Conservation (phyloP, 2,113 vertebrate genomes). For the Leucoraja erinaceus region DNA sequence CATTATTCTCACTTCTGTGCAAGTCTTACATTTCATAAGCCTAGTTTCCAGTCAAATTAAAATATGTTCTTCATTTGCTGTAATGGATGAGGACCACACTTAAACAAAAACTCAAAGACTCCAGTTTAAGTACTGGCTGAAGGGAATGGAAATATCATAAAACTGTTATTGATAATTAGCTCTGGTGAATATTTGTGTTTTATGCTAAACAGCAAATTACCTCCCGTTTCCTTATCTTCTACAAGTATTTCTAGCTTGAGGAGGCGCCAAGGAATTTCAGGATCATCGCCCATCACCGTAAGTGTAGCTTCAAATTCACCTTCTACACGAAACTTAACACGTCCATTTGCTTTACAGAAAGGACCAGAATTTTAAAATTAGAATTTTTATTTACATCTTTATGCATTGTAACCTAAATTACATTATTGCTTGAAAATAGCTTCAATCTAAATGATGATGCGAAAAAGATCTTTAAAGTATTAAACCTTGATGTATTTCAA, state of each 20-base stretch:
- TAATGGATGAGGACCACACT: background rate
- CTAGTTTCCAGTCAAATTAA: background rate
- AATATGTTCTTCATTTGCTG: background rate
- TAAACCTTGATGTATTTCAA: background rate
- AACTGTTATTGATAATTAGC: background rate
- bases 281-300: constrained; percentile 98
- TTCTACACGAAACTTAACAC: constrained; percentile 94
- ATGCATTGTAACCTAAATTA: too few relatives aligned
- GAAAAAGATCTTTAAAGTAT: background rate
- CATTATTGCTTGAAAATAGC: background rate
- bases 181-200: background rate
- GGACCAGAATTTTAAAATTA: background rate
- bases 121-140: background rate
- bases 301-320: constrained; percentile 96
- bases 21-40: too few relatives aligned
- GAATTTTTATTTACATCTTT: background rate
- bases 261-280: constrained; percentile 93
- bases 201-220: constrained; percentile 52
- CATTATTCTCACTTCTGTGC: too few relatives aligned
- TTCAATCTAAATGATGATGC: background rate
- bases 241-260: constrained; percentile 94
- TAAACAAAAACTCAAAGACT: background rate
- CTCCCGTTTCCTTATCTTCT: constrained; percentile 97
- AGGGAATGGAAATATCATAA: background rate
- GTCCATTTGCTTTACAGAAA: constrained; percentile 75